phyloP scores from a whole-genome alignment of 2,888 invertebrate species.

The Apodemia mormo region DNA sequence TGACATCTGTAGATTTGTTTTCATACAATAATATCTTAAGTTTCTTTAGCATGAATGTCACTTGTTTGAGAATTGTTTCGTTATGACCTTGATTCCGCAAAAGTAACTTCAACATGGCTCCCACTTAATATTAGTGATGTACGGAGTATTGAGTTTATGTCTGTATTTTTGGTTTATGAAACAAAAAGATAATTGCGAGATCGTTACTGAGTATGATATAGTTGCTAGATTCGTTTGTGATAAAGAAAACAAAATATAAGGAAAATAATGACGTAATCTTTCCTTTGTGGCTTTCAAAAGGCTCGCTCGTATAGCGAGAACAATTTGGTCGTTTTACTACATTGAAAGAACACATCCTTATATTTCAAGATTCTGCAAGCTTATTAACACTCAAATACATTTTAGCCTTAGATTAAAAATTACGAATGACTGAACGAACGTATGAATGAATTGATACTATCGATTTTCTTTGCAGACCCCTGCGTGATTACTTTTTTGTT shows the following conservation, averaged over 20 bases:
- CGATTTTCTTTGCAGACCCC: too few relatives aligned
- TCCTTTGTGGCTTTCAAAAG: conserved; percentile 9
- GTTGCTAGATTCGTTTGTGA: not conserved
- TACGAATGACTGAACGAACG: not conserved
- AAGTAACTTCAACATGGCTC: not conserved
- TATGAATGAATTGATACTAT: too few relatives aligned
- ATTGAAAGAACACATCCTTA: not conserved
- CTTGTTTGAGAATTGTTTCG: conserved; percentile 6
- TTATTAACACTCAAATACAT: not conserved
- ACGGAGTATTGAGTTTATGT: not conserved
- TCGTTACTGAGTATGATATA: conserved; percentile 1
- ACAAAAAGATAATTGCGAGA: not conserved
- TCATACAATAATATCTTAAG: conserved; percentile 22
- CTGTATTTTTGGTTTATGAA: not conserved
- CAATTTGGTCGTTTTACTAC: conserved; percentile 10
- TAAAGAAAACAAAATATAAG: conserved; percentile 10
- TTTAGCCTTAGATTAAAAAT: not conserved
- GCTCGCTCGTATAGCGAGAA: not conserved
- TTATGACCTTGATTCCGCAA: conserved; percentile 3
- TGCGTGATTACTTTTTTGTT: too few relatives aligned
- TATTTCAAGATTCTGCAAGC: not conserved
- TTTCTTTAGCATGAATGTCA: conserved; percentile 20
- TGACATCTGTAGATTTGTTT: conserved; percentile 28
- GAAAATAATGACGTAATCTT: conserved; percentile 11
- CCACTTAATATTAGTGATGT: not conserved